Evolutionary conservation across 1,140 invertebrate species (phyloP).

Genomic region (Aleiodes sp.): DNA sequence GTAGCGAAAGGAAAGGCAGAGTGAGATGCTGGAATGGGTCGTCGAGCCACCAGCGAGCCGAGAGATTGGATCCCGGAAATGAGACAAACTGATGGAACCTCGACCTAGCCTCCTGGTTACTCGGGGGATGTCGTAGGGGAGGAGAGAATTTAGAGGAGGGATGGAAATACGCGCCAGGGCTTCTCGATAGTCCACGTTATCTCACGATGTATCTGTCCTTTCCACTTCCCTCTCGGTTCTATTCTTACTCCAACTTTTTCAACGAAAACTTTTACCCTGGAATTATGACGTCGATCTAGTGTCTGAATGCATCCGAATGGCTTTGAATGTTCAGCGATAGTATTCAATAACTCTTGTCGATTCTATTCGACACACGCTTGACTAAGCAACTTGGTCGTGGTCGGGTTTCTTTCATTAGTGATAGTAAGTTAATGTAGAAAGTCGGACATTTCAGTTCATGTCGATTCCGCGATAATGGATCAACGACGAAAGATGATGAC

Average conservation of each 20-base stretch:
- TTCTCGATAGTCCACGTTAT: constrained; percentile 56
- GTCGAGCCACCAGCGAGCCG: constrained; percentile 48
- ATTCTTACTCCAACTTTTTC: background rate
- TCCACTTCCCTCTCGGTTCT: constrained; percentile 1
- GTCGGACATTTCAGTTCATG: too few species aligned
- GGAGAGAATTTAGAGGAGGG: constrained; percentile 30
- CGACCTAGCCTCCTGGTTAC: constrained; percentile 33
- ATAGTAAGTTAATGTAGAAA: too few species aligned
- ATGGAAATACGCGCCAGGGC: constrained; percentile 50
- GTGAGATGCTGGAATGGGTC: constrained; percentile 36
- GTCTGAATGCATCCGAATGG: constrained; percentile 52
- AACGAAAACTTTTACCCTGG: constrained; percentile 38
- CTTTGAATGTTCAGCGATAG: constrained; percentile 22
- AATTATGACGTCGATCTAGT: constrained; percentile 58
- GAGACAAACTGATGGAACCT: constrained; percentile 60
- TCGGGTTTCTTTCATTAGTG: too few species aligned
- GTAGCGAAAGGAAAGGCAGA: constrained; percentile 37
- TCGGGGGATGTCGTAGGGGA: background rate
- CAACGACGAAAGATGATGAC: too few species aligned
- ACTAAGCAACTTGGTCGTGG: too few species aligned
- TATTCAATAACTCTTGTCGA: constrained; percentile 19
- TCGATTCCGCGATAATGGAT: too few species aligned
- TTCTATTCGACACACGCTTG: too few species aligned
- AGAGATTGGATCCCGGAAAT: constrained; percentile 64
- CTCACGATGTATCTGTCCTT: constrained; percentile 53